Evolutionary conservation across 2,113 vertebrate species (phyloP), one percentile per base, ranked within the genome.

Genomic region (Embiotoca jacksoni): DNA sequence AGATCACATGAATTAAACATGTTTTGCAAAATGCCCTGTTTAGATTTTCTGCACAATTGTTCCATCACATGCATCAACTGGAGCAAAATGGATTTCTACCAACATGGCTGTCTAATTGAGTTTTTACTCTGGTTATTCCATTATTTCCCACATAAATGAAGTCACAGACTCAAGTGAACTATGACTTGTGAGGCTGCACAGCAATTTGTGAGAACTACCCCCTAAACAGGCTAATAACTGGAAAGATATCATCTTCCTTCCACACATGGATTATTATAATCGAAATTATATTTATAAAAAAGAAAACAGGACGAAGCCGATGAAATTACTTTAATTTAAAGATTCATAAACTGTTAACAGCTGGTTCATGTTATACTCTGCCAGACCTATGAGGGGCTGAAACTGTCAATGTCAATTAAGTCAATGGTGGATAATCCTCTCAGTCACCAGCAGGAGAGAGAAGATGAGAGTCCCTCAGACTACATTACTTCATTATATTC

Each of bases 171-270:
- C 44, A 16, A 35, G 70, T 80, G 61, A 81, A 72, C 79, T 75
- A 11, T 75, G 88, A 97, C 95, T 94, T 81, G 91, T 75, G 37
- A 96, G 87, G 75, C 91, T 80, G 73, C 94, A 94, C 83, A 83
- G 82, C 95, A 94, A 1, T 93, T 93, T 85, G 95, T 94, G 60
- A 96, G 93, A 65, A 61, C 71, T 94, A 93, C 30, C 94, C 92
- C 73, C 90, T 92, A 87, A 96, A 95, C 82, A 95, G 7, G 2
- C 81, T 83, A 31, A 96, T 92, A 84, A 94, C 94, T 0, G 95
- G 94, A 81, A 80, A 82, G 6, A 64, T 4, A 96, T 94, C 1
- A 95, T 87, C 95, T 58, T 97, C 92, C 0, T 95, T 94, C 84
- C 91, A 95, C 71, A 96, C 92, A 97, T 92, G 90, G 0, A 70